Conservation (phyloP, 1,140 invertebrate genomes). For the Zaprionus tsacasi region DNA sequence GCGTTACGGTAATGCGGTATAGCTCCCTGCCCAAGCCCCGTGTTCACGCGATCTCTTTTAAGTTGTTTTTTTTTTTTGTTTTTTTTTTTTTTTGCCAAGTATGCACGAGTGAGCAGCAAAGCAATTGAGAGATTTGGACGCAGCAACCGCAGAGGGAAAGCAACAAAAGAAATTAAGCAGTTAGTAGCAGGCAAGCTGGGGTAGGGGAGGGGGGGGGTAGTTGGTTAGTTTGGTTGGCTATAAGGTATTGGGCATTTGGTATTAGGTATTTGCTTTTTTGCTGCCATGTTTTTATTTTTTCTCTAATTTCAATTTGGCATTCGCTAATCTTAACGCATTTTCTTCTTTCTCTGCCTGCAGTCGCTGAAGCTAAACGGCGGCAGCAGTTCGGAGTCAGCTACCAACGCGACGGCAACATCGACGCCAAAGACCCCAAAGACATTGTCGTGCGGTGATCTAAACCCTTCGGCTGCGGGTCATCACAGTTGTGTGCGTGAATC, state of each 20-base stretch:
- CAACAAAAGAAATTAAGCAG: conserved; percentile 45
- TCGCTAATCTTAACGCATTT: conserved; percentile 58
- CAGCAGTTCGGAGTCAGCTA: conserved; percentile 40
- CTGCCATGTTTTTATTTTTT: not conserved
- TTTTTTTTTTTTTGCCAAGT: conserved; percentile 34
- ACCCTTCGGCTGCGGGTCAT: not conserved
- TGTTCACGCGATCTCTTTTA: conserved; percentile 26
- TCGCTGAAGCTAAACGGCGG: conserved; percentile 82
- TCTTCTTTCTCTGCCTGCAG: conserved; percentile 54
- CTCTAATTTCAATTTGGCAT: conserved; percentile 12
- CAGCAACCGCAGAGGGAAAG: conserved; percentile 40
- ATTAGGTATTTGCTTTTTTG: conserved; percentile 5
- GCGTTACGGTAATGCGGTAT: conserved; percentile 60
- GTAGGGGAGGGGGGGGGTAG: not conserved
- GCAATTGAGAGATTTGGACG: conserved; percentile 71
- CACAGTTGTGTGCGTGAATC: conserved; percentile 20
- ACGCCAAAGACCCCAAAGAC: conserved; percentile 57
- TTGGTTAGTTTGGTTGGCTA: not conserved
- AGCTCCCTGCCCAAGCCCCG: conserved; percentile 12
- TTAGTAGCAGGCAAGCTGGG: not conserved
- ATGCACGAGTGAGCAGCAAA: conserved; percentile 69
- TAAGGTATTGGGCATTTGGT: conserved; percentile 4
- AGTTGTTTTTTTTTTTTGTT: too few relatives aligned
- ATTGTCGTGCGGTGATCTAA: conserved; percentile 3
- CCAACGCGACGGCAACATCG: conserved; percentile 40